Conservation (phyloP, 35 echinoderm and acorn worm species). For the Acanthaster planci region DNA sequence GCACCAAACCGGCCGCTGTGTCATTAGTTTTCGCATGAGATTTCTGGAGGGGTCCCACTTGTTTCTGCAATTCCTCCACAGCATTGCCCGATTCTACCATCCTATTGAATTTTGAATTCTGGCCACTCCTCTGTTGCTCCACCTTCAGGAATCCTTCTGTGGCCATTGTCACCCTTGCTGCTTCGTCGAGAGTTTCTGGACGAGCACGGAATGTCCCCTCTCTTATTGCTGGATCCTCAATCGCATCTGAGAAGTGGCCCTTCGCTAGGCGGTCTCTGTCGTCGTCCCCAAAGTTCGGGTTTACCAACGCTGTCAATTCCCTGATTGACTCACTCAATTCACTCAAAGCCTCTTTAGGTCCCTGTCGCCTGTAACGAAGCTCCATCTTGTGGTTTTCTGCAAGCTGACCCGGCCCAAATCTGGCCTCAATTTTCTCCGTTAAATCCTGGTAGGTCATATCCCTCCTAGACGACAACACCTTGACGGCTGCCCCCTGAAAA, state of each 20-base stretch:
- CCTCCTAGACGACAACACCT: background rate
- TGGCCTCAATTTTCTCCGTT: background rate
- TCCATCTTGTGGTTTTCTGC: background rate
- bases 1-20: too few relatives aligned
- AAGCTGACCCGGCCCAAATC: background rate
- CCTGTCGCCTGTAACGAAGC: background rate
- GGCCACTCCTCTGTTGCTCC: background rate
- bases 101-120: too few relatives aligned
- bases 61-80: too few relatives aligned
- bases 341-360: background rate
- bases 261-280: background rate
- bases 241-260: slow-evolving; percentile 19
- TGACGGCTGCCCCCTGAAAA: background rate
- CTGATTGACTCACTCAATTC: background rate
- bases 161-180: background rate
- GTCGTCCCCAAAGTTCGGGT: background rate
- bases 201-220: slow-evolving; percentile 2
- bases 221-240: slow-evolving; percentile 13
- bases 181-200: slow-evolving; percentile 7
- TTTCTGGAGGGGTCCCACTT: too few relatives aligned
- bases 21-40: too few relatives aligned
- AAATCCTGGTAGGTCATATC: background rate
- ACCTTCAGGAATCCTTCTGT: background rate
- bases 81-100: too few relatives aligned
- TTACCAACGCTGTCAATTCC: background rate